phyloP scores from a whole-genome alignment of 2,113 vertebrate genomes.

The Mirounga angustirostris region DNA sequence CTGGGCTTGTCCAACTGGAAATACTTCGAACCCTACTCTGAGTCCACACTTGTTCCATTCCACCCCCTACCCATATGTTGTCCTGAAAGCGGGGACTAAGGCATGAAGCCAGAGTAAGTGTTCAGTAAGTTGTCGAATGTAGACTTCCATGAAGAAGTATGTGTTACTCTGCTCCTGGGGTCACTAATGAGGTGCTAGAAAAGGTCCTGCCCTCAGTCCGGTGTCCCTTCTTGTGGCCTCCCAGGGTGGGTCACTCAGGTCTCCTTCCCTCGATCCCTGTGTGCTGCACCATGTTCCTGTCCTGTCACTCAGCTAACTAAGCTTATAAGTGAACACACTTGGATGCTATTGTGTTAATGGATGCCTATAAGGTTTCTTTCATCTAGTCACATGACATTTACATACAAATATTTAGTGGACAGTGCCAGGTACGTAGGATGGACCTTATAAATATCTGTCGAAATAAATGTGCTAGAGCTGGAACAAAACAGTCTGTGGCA shows the following conservation, averaged over 20 bases:
- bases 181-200: background rate
- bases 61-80: background rate
- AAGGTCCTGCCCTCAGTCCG: background rate
- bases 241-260: background rate
- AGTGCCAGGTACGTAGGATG: background rate
- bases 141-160: background rate
- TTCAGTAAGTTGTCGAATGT: background rate
- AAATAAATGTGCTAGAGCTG: slow-evolving; percentile 17
- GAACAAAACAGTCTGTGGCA: background rate
- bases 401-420: slow-evolving; percentile 14
- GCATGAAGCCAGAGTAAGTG: background rate
- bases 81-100: background rate
- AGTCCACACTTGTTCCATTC: background rate
- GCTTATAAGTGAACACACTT: background rate
- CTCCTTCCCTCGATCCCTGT: background rate
- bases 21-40: background rate
- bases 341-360: background rate
- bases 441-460: background rate
- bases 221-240: background rate
- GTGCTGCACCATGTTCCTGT: background rate
- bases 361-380: background rate
- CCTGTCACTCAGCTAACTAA: background rate
- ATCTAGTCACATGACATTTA: background rate
- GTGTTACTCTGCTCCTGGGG: background rate
- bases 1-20: background rate